phyloP scores from a whole-genome alignment of 2,888 invertebrate genomes.

The Polymixis flavicincta region DNA sequence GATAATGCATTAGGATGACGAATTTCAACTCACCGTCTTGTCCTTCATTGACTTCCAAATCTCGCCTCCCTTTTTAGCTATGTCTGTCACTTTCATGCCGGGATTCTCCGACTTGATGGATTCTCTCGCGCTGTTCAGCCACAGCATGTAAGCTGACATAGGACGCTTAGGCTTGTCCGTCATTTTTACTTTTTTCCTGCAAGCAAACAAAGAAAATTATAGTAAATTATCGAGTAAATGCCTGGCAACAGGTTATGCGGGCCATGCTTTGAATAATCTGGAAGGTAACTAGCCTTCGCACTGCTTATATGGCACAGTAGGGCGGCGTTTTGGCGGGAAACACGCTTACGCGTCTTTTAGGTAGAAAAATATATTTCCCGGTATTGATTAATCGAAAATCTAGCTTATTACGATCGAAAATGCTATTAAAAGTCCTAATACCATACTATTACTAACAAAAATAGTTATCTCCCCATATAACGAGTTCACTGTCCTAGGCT shows the following conservation, averaged over 20 bases:
- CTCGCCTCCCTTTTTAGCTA: constrained; percentile 98
- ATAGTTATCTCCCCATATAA: constrained; percentile 87
- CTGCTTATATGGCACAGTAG: constrained; percentile 77
- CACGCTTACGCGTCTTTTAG: constrained; percentile 71
- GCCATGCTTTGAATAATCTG: constrained; percentile 72
- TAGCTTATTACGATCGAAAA: constrained; percentile 60
- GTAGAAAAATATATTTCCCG: constrained; percentile 53
- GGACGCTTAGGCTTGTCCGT: constrained; percentile 98
- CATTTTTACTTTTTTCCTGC: constrained; percentile 92
- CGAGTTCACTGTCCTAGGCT: constrained; percentile 90
- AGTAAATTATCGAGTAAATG: constrained; percentile 66
- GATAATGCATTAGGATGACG: constrained; percentile 22
- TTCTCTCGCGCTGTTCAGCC: constrained; percentile 97
- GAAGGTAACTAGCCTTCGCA: constrained; percentile 75
- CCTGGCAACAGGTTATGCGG: constrained; percentile 79
- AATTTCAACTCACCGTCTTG: constrained; percentile 92
- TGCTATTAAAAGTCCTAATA: constrained; percentile 63
- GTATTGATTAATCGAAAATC: constrained; percentile 56
- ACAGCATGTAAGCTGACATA: constrained; percentile 98
- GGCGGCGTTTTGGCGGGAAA: constrained; percentile 91
- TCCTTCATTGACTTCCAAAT: constrained; percentile 97
- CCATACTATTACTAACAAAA: constrained; percentile 72
- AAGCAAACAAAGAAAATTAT: constrained; percentile 72
- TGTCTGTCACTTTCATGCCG: constrained; percentile 97
- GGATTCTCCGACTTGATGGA: constrained; percentile 97